These are phyloP conservation scores for Galeopterus variegatus DNA, from an alignment of 2,113 vertebrate species.

Conservation along the genomic window DNA sequence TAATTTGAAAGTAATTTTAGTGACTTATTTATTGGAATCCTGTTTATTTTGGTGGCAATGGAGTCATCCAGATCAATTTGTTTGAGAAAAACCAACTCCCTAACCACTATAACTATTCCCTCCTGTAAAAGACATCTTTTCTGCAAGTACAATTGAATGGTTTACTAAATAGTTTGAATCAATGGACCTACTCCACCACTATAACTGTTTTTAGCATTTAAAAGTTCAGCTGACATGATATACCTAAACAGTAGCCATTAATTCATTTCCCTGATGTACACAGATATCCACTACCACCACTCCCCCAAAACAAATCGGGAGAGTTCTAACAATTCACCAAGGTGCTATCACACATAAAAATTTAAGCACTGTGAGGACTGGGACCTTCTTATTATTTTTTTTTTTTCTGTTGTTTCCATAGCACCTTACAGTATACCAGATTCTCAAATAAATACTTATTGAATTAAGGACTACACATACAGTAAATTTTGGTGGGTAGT, in stretches of 20 bases:
- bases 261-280: no score
- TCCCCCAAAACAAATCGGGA: not conserved
- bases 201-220: not conserved
- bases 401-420: not conserved
- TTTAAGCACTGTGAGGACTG: not conserved
- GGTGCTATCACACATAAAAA: not conserved
- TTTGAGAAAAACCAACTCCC: not conserved
- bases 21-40: not conserved
- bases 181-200: rapidly evolving
- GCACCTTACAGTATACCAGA: not conserved
- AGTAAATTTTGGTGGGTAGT: not conserved
- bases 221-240: not conserved
- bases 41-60: not conserved
- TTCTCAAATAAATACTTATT: not conserved
- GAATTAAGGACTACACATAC: not conserved
- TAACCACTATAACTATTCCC: not conserved
- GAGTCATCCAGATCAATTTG: not conserved
- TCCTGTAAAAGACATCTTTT: not conserved
- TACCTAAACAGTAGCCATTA: not conserved
- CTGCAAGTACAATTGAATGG: not conserved
- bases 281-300: not conserved
- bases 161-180: not conserved
- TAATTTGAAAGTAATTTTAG: not conserved
- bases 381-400: not conserved
- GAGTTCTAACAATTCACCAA: not conserved